Conservation (phyloP, 2,888 invertebrate genomes). For the Pollenia griseotomentosa region DNA sequence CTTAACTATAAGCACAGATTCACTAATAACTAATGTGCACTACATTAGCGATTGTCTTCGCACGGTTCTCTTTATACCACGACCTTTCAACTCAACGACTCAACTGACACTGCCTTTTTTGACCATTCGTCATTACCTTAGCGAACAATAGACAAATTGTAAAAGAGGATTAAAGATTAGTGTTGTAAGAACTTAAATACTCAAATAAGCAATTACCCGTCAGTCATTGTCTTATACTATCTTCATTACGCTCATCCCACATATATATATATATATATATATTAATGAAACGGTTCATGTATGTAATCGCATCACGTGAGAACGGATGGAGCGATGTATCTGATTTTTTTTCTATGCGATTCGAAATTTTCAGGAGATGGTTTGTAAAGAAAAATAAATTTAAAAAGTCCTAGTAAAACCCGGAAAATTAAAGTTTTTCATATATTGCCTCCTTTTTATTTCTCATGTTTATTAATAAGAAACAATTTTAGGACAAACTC, state of each 20-base stretch:
- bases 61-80: neutral
- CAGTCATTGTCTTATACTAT: neutral
- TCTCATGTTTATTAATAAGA: no score
- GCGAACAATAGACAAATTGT: neutral
- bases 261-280: slow-evolving; percentile 10
- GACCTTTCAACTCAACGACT: neutral
- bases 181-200: neutral
- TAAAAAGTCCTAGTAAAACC: no score
- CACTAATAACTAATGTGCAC: neutral
- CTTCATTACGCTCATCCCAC: slow-evolving; percentile 20
- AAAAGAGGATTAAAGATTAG: slow-evolving; percentile 6
- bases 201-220: neutral
- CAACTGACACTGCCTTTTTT: neutral
- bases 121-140: slow-evolving; percentile 10
- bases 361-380: no score
- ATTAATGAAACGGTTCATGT: no score
- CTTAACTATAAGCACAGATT: neutral
- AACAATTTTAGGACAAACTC: no score
- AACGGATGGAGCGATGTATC: no score
- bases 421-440: no score
- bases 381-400: no score
- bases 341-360: no score
- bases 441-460: no score
- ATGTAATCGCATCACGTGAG: no score
- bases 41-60: neutral